phyloP scores from a whole-genome alignment of 2,113 vertebrate species.

The Paratilapia polleni region DNA sequence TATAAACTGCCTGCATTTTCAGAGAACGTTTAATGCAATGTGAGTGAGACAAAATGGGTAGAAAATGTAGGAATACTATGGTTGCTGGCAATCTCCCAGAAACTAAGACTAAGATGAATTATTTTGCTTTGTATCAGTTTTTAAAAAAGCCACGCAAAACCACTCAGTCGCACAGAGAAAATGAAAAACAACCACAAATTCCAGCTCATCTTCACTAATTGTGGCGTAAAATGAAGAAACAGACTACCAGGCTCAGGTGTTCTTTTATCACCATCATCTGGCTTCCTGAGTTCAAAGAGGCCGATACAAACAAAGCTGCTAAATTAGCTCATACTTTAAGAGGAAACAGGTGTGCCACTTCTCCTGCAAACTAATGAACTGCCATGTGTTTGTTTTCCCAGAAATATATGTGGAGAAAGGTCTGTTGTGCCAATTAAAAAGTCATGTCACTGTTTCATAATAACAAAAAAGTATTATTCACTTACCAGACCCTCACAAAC shows the following conservation, averaged over 20 bases:
- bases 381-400: not conserved
- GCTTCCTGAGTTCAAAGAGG: not conserved
- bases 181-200: not conserved
- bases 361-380: not conserved
- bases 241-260: not conserved
- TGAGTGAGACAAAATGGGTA: not conserved
- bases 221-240: not conserved
- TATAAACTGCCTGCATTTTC: not conserved
- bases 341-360: conserved; percentile 24
- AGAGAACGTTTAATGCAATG: not conserved
- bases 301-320: conserved; percentile 7
- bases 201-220: not conserved
- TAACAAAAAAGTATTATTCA: not conserved
- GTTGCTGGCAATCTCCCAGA: not conserved
- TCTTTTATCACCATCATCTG: conserved; percentile 13
- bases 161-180: not conserved
- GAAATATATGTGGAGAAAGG: not conserved
- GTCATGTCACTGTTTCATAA: not conserved
- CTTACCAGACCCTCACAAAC: not conserved
- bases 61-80: not conserved
- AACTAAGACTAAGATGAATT: not conserved
- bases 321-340: conserved; percentile 9
- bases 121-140: not conserved
- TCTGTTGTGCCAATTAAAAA: not conserved
- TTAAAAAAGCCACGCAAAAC: not conserved